These are phyloP conservation scores for Phataginus tetradactyla DNA, from an alignment of 2,797 vertebrate genomes.

Conservation along the genomic window DNA sequence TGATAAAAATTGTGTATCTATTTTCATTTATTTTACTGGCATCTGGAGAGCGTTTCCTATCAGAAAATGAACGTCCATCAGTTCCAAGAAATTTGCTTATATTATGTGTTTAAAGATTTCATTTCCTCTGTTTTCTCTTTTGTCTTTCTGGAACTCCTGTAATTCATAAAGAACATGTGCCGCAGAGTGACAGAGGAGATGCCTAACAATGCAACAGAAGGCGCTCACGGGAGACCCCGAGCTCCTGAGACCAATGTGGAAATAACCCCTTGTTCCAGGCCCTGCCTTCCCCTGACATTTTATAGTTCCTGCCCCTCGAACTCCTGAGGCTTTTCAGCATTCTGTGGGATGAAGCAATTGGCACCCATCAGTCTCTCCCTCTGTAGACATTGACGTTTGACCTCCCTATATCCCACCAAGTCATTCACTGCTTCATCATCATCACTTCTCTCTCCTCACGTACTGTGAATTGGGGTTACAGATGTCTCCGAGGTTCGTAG, in stretches of 20 bases:
- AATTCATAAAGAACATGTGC: not conserved
- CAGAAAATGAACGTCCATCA: not conserved
- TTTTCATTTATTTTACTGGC: not conserved
- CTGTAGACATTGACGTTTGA: not conserved
- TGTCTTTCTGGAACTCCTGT: not conserved
- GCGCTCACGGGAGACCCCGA: accelerated
- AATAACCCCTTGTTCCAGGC: not conserved
- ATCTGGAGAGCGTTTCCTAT: not conserved
- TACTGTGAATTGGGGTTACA: not conserved
- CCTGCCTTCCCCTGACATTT: accelerated
- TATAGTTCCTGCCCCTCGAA: not conserved
- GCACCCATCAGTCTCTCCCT: not conserved
- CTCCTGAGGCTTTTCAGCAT: not conserved
- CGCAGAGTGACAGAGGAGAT: not conserved
- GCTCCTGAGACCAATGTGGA: not conserved
- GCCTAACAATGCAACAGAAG: not conserved
- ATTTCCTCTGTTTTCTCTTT: not conserved
- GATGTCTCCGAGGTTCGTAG: not conserved
- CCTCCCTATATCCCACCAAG: not conserved
- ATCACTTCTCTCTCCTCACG: not conserved
- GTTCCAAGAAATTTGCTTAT: not conserved
- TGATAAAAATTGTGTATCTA: not conserved
- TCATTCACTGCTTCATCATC: not conserved
- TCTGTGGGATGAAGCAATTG: not conserved
- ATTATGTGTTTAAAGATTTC: not conserved